Base-by-base conservation (phyloP, 2,888 invertebrate genomes). In the Amorpha juglandis region DNA sequence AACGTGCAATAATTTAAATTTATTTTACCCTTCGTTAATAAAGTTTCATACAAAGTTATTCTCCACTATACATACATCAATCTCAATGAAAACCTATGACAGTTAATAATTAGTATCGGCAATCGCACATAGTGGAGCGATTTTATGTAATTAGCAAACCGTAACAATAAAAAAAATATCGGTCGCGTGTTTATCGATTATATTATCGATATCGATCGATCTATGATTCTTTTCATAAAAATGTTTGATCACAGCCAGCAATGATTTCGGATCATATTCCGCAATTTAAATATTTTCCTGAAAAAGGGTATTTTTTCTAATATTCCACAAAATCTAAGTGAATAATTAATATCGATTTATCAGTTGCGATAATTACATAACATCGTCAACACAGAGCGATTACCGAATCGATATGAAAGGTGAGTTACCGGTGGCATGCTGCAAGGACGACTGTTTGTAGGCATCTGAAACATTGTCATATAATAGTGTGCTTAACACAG, bases 381-480 rank as follows among this genome's bases (percentile, higher is more conserved):
- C 16, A 58, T 0, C 16, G 58, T 19, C 58, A 38, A 42, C 14
- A n/a, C 6, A 19, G 19, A 19, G 48, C 55, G 58, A 67, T 71
- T 75, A 71, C 70, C 70, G 78, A 78, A 78, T 80, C 63, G 67
- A 70, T 72, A 82, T 85, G 86, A 77, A 68, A 80, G 87, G 81
- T 88, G 90, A 88, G 74, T 92, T 93, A 92, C 92, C 93, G 87
- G 86, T 81, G 53, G 84, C 91, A 89, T 92, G 91, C 87, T 90
- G 89, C 80, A 87, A 80, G 71, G 92, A 91, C 67, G 91, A 89
- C 80, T 90, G 82, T 89, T 92, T 92, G 92, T 92, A 93, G 84
- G 85, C 90, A 92, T 92, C 93, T 93, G 92, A 69, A 79, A 89
- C 75, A 64, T 64, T 45, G 33, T 21, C 42, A 45, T 48, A 63